phyloP scores from a whole-genome alignment of 2,888 invertebrate species.

The Plebejus melissa region DNA sequence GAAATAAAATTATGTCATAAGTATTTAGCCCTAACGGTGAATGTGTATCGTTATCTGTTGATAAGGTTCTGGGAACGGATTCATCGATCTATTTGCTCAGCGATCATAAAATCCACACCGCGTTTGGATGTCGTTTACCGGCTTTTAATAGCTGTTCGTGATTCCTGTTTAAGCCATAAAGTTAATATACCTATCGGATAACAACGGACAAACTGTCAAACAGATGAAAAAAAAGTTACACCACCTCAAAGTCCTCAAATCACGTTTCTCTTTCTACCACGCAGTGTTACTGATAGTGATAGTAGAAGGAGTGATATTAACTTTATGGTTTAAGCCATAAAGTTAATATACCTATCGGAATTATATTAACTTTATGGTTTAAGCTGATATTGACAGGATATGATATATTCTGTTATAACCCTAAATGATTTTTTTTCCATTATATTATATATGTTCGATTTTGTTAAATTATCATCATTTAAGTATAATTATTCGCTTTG shows the following conservation, averaged over 20 bases:
- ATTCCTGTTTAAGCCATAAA: not conserved
- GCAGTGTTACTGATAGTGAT: no score
- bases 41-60: constrained; percentile 28
- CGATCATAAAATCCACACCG: constrained; percentile 21
- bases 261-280: no score
- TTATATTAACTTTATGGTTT: not conserved
- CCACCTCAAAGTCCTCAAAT: no score
- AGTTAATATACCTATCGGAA: no score
- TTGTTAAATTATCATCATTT: not conserved
- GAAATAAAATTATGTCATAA: constrained; percentile 31
- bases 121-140: not conserved
- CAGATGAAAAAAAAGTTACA: no score
- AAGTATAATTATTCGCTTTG: no score
- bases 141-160: not conserved
- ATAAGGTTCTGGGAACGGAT: constrained; percentile 29
- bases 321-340: no score
- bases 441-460: not conserved
- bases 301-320: no score
- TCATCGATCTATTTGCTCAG: constrained; percentile 28
- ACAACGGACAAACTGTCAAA: no score
- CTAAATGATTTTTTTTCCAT: no score
- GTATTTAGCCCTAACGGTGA: constrained; percentile 26
- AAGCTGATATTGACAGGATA: not conserved
- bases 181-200: no score
- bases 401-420: no score